These are phyloP conservation scores for Myiotriccus ornatus DNA, from an alignment of 2,797 vertebrate species.

Conservation along the genomic window DNA sequence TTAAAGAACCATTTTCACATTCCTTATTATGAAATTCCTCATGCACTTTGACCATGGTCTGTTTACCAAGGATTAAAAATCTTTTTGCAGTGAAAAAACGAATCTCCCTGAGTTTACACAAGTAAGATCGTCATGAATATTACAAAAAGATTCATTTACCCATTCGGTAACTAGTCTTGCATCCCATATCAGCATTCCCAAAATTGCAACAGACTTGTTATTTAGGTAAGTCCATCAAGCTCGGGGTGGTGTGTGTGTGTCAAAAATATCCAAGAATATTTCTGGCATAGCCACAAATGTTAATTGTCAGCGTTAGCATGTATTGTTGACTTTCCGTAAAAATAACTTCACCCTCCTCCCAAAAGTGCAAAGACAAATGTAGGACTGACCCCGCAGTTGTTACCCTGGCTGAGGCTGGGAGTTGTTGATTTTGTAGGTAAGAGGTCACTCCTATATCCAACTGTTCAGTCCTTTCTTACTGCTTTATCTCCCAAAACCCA, in stretches of 20 bases:
- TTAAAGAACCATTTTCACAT: background rate
- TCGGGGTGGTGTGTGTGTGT: rapidly evolving
- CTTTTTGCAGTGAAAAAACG: background rate
- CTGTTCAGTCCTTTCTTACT: background rate
- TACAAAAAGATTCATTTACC: background rate
- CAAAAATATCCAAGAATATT: background rate
- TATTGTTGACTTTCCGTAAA: background rate
- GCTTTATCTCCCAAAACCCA: background rate
- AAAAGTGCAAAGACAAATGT: background rate
- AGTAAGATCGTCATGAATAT: background rate
- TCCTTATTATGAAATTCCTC: background rate
- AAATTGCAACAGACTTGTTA: background rate
- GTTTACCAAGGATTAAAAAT: background rate
- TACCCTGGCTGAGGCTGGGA: background rate
- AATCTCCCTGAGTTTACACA: background rate
- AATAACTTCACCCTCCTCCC: background rate
- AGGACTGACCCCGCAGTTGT: background rate
- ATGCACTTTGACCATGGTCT: background rate
- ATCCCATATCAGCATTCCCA: background rate
- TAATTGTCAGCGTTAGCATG: background rate
- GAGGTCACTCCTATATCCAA: rapidly evolving
- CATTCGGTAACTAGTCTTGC: background rate
- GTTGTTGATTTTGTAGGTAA: background rate
- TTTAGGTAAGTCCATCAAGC: background rate
- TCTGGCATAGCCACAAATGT: background rate